Evolutionary conservation across 2,113 vertebrate genomes (phyloP).

Genomic region (Nibea coibor): DNA sequence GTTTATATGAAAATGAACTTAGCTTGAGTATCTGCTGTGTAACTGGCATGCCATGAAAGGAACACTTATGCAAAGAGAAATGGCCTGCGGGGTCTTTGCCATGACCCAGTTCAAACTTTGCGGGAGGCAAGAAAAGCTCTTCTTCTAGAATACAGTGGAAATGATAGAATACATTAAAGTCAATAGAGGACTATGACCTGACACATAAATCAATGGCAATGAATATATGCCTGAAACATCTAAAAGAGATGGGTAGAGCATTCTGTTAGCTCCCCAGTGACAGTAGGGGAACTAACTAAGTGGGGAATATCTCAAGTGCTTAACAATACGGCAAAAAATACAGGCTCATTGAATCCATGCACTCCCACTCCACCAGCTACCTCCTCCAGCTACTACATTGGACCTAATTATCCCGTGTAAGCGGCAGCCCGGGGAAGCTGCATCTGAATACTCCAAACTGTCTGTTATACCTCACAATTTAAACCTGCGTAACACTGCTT

Average conservation of each 20-base stretch:
- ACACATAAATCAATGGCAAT: conserved; percentile 78
- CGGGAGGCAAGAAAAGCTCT: conserved; percentile 65
- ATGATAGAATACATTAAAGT: conserved; percentile 77
- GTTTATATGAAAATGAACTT: conserved; percentile 60
- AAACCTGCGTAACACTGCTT: conserved; percentile 45
- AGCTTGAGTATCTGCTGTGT: conserved; percentile 44
- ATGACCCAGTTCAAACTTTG: conserved; percentile 76
- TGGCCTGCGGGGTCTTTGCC: conserved; percentile 55
- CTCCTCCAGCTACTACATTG: conserved; percentile 65
- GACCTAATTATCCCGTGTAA: conserved; percentile 77
- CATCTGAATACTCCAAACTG: conserved; percentile 67
- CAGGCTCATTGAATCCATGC: conserved; percentile 70
- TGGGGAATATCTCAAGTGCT: conserved; percentile 67
- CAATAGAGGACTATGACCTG: conserved; percentile 72
- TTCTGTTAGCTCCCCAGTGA: conserved; percentile 72
- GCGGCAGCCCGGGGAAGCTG: conserved; percentile 65
- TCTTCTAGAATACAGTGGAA: conserved; percentile 61
- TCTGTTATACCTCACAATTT: conserved; percentile 61
- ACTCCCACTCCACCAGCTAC: conserved; percentile 71
- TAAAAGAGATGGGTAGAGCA: conserved; percentile 56
- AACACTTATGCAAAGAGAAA: conserved; percentile 68
- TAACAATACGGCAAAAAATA: conserved; percentile 66
- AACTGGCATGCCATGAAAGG: conserved; percentile 68
- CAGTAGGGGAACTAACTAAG: conserved; percentile 21
- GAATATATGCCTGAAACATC: conserved; percentile 71